Conservation (phyloP, 2,888 invertebrate species). For the Aporophyla nigra region DNA sequence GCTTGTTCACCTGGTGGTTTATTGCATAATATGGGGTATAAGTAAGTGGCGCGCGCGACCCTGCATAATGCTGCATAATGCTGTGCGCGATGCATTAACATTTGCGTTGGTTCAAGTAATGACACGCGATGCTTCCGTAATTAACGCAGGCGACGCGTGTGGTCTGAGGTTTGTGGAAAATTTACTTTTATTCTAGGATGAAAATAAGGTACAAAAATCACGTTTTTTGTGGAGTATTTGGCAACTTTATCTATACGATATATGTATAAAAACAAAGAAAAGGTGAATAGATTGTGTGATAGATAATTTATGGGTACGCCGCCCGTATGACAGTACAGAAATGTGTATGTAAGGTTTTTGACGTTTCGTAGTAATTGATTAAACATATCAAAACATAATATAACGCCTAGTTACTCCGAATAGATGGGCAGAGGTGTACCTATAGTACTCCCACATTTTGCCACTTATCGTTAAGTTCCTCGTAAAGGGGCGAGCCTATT, state of each 20-base stretch:
- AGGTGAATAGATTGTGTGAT: neutral
- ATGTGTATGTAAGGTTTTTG: too few relatives aligned
- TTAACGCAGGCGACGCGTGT: conserved; percentile 60
- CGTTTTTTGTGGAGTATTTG: neutral
- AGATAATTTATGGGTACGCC: neutral
- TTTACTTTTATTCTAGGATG: neutral
- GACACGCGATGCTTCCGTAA: conserved; percentile 64
- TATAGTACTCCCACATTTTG: too few relatives aligned
- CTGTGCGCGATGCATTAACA: conserved; percentile 60
- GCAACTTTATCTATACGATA: neutral
- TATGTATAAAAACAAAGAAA: neutral
- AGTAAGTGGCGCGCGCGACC: conserved; percentile 65
- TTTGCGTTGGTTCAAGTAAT: conserved; percentile 69
- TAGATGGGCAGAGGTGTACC: too few relatives aligned
- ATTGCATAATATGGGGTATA: conserved; percentile 59
- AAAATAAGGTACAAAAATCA: neutral
- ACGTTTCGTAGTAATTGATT: too few relatives aligned
- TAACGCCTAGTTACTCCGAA: too few relatives aligned
- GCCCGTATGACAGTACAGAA: too few relatives aligned
- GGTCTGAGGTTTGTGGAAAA: conserved; percentile 34
- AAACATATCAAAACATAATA: too few relatives aligned
- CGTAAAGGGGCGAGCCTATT: too few relatives aligned
- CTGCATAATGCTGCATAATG: conserved; percentile 76
- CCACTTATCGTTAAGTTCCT: too few relatives aligned
- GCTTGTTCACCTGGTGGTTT: conserved; percentile 63